A percentile compares a stretch with the other conserved stretches of the same genome.
Conservation (phyloP, 2,888 invertebrate genomes). For the Calameuta pallipes region DNA sequence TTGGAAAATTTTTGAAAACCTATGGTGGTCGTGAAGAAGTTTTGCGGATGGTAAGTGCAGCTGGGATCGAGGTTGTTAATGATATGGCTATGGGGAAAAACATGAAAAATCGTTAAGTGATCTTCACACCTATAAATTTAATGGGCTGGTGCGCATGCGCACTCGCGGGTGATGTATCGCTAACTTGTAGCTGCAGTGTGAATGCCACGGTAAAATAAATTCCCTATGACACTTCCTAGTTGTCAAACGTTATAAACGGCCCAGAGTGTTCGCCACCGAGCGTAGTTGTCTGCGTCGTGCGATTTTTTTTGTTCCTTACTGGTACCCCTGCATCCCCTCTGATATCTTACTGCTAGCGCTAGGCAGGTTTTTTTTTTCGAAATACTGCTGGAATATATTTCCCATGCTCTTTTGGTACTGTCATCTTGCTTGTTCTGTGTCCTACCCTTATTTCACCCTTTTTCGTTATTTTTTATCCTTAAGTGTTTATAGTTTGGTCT, state of each 20-base stretch:
- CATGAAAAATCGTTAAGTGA: neutral
- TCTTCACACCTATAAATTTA: slow-evolving; percentile 12
- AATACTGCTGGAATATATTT: neutral
- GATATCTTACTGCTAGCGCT: neutral
- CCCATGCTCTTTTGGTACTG: too few relatives aligned
- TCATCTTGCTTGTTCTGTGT: neutral
- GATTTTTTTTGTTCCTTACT: neutral
- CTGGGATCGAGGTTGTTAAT: neutral
- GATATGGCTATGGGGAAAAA: neutral
- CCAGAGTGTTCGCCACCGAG: neutral
- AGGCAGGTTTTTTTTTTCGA: neutral
- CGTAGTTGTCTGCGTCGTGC: neutral
- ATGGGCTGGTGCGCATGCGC: neutral
- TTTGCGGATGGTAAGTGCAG: neutral
- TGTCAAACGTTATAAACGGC: slow-evolving; percentile 25
- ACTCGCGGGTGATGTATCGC: slow-evolving; percentile 4
- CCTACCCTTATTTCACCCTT: neutral
- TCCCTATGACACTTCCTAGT: slow-evolving; percentile 20
- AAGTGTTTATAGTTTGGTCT: too few relatives aligned
- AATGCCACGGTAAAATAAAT: slow-evolving; percentile 21
- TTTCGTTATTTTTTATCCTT: too few relatives aligned
- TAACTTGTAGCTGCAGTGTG: slow-evolving; percentile 19
- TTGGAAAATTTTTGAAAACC: neutral
- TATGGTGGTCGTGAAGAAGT: neutral
- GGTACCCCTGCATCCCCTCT: neutral